phyloP scores from a whole-genome alignment of 37 sponge, comb jelly and placozoan species.

The Agelas oroides region DNA sequence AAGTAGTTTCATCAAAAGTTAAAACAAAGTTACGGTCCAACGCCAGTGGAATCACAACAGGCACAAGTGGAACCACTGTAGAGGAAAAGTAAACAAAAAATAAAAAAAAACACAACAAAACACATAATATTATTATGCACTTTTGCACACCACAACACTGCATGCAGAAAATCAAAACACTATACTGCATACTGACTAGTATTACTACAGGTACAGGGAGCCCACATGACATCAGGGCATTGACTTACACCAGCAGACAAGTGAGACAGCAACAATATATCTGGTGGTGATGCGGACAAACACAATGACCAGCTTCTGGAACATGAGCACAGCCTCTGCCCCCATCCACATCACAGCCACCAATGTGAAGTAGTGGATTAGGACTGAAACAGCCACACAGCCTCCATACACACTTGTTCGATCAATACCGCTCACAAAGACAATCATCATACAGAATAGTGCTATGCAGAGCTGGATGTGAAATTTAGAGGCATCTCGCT shows the following conservation, averaged over 20 bases:
- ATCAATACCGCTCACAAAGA: constrained; percentile 62
- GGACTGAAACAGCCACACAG: constrained; percentile 44
- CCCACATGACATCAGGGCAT: no score
- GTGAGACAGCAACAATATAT: constrained; percentile 31
- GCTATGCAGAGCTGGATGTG: constrained; percentile 68
- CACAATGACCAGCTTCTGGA: constrained; percentile 63
- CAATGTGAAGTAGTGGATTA: constrained; percentile 66
- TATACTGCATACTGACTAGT: no score
- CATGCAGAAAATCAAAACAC: no score
- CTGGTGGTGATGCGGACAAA: constrained; percentile 35
- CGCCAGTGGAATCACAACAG: constrained; percentile 31
- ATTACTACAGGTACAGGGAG: no score
- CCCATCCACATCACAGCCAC: constrained; percentile 76
- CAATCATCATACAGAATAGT: constrained; percentile 48
- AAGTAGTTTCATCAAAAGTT: no score
- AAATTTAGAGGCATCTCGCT: constrained; percentile 58
- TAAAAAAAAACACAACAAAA: no score
- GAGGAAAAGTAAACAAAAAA: no score
- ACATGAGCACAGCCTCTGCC: constrained; percentile 75
- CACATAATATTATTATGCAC: no score
- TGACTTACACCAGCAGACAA: constrained; percentile 68
- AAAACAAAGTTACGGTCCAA: background rate
- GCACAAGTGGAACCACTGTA: constrained; percentile 41
- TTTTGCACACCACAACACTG: no score
- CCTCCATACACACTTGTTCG: constrained; percentile 34